phyloP scores from a whole-genome alignment of 1,140 invertebrate genomes.

The Bombus picipes region DNA sequence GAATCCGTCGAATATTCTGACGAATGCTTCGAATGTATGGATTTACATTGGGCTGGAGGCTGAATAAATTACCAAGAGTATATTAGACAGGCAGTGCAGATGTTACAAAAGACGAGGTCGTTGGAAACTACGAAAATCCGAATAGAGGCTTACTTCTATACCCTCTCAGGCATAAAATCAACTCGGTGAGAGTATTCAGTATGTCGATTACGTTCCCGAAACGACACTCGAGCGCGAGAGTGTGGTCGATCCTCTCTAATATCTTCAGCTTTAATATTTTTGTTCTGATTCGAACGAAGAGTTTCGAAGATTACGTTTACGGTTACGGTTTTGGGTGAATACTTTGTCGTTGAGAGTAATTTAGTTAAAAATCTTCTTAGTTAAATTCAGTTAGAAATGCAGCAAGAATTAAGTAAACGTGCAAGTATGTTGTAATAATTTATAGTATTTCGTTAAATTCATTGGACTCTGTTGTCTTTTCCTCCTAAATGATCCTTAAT shows the following conservation, averaged over 20 bases:
- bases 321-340: background rate
- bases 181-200: background rate
- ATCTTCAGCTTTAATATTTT: background rate
- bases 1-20: background rate
- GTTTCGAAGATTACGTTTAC: background rate
- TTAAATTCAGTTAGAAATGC: too few relatives aligned
- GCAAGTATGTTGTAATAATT: too few relatives aligned
- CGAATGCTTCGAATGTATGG: background rate
- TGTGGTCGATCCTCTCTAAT: background rate
- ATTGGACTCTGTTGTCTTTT: too few relatives aligned
- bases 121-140: background rate
- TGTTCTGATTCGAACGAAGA: background rate
- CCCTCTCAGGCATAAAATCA: background rate
- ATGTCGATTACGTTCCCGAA: background rate
- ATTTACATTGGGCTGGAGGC: background rate
- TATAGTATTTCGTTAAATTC: too few relatives aligned
- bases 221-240: background rate
- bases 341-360: background rate
- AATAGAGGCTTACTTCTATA: background rate
- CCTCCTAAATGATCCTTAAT: too few relatives aligned
- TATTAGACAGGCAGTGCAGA: background rate
- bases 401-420: too few relatives aligned
- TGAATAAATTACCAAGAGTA: constrained; percentile 1
- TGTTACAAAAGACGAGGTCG: background rate
- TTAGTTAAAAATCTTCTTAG: too few relatives aligned